Base-by-base conservation (phyloP, 2,888 invertebrate genomes). In the Mimumesa dahlbomi region DNA sequence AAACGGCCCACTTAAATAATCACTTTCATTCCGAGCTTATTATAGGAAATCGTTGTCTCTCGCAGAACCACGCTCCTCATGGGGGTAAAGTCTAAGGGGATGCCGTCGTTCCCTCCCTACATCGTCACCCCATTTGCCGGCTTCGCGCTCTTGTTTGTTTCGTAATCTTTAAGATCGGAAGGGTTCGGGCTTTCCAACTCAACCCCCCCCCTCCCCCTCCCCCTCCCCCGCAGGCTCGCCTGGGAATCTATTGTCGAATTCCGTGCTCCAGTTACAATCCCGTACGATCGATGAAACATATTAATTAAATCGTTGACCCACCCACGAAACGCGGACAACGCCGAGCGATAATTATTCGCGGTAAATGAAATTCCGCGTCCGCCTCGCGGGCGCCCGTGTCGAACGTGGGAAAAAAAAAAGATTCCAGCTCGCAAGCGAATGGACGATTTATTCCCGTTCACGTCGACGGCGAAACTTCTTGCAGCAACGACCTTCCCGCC, bases 111-210 rank as follows among this genome's bases (percentile, higher is more conserved):
- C 68, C 36, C 45, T 79, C 80, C 82, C 75, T 75, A 75, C 81
- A 82, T 87, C 85, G 84, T 85, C 88, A 88, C 88, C 88, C 88
- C 86, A 87, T 88, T 88, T 82, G 81, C 85, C 81, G 81, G 81
- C 83, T 87, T 86, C 79, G 82, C 86, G 81, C 84, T 86, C 87
- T 85, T 88, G 86, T 87, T 89, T 88, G 87, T 88, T 88, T 87
- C 88, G 85, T 88, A 89, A 89, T 88, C 88, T 89, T 89, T 88
- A 89, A 88, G 88, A 89, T 88, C 88, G 87, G 79, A 87, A 87
- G 88, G 88, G 88, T 87, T 88, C 63, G 75, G 77, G 78, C 74
- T n/a, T n/a, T n/a, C 79, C 71, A 73, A 56, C 46, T 46, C 31
- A 16, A 2, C 57, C 57, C 77, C 16, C n/a, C n/a, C n/a, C n/a